These are phyloP conservation scores for Oncorhynchus mykiss DNA, from an alignment of 2,113 vertebrate genomes.

Conservation along the genomic window DNA sequence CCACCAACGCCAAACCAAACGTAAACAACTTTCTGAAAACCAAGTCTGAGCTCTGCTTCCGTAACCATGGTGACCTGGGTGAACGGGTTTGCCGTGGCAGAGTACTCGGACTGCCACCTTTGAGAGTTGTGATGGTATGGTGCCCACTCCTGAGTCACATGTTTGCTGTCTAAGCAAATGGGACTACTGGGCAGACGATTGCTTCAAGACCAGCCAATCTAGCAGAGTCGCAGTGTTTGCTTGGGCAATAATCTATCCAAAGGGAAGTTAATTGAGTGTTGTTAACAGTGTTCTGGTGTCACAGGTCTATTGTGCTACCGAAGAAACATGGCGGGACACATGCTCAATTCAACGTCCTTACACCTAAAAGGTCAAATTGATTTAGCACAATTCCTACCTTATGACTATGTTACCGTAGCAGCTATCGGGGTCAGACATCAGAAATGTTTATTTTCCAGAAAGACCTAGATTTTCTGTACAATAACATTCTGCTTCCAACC, in stretches of 20 bases:
- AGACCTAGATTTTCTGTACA: neutral
- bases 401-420: conserved; percentile 14
- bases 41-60: conserved; percentile 13
- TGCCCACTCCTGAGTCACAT: conserved; percentile 24
- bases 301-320: conserved; percentile 31
- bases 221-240: neutral
- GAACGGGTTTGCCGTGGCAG: conserved; percentile 48
- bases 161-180: conserved; percentile 7
- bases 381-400: conserved; percentile 29
- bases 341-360: conserved; percentile 35
- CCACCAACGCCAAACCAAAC: conserved; percentile 9
- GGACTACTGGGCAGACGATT: conserved; percentile 6
- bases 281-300: neutral
- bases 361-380: neutral
- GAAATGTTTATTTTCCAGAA: neutral
- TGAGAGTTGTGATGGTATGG: conserved; percentile 13
- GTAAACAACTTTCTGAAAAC: conserved; percentile 19
- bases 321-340: conserved; percentile 19
- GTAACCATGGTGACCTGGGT: neutral
- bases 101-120: conserved; percentile 32
- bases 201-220: neutral
- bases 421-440: conserved; percentile 21
- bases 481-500: neutral
- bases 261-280: neutral
- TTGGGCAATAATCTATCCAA: neutral